Percentiles rank a stretch among this genome's conserved stretches.
These are phyloP conservation scores for Thymallus thymallus DNA, from an alignment of 2,113 vertebrate genomes.

Conservation along the genomic window DNA sequence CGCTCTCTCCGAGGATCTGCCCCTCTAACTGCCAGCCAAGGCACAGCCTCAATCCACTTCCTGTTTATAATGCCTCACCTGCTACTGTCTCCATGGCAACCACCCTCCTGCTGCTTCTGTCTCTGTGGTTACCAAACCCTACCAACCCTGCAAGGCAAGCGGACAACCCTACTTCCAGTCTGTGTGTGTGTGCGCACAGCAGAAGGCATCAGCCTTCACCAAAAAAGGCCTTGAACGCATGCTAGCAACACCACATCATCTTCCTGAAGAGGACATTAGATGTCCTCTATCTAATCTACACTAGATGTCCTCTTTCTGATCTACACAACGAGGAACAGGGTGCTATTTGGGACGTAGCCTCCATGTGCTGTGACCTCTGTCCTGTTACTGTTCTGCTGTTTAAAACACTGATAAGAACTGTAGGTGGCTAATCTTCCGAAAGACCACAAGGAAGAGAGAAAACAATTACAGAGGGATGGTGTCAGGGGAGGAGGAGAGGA, in stretches of 20 bases:
- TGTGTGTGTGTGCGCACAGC: constrained; percentile 41
- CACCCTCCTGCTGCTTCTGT: neutral
- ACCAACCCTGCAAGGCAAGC: constrained; percentile 13
- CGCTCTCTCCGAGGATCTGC: constrained; percentile 14
- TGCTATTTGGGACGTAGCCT: no score
- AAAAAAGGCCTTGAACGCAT: neutral
- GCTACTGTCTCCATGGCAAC: constrained; percentile 66
- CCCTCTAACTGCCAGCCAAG: constrained; percentile 48
- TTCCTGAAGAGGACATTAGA: no score
- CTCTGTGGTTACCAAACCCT: no score
- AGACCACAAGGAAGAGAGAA: neutral
- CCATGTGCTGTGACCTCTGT: no score
- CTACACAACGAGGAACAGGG: no score
- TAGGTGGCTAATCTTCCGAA: no score
- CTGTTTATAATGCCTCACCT: constrained; percentile 67
- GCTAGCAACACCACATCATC: no score
- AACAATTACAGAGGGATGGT: neutral
- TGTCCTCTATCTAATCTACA: no score
- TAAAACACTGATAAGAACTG: no score
- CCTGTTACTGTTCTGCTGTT: no score
- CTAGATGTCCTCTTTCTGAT: no score
- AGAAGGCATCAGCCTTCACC: constrained; percentile 18
- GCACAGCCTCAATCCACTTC: constrained; percentile 50
- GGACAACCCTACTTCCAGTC: constrained; percentile 50
- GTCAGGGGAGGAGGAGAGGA: neutral